Evolutionary conservation across 2,888 invertebrate genomes (phyloP).

Genomic region (Hoplodrina ambigua): DNA sequence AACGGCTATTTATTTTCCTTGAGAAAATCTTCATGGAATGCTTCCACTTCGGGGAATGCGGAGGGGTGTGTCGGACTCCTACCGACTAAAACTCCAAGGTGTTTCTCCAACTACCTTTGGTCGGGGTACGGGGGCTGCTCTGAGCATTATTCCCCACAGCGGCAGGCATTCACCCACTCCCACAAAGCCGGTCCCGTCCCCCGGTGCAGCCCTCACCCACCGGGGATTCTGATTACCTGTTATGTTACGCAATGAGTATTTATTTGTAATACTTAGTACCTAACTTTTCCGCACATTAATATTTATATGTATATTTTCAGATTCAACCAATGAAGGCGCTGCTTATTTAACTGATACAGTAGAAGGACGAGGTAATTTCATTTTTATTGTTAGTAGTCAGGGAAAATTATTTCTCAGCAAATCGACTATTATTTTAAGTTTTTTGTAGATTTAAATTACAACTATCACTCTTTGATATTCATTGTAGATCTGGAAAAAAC

Average conservation of each 20-base stretch:
- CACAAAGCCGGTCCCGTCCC: too few relatives aligned
- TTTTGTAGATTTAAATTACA: not conserved
- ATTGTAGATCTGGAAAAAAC: too few relatives aligned
- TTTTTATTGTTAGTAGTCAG: not conserved
- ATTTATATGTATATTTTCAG: conserved; percentile 59
- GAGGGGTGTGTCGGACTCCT: too few relatives aligned
- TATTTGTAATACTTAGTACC: not conserved
- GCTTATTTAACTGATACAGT: conserved; percentile 74
- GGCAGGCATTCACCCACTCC: too few relatives aligned
- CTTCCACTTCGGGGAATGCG: too few relatives aligned
- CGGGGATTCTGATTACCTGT: not conserved
- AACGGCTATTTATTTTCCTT: too few relatives aligned
- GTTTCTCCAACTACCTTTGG: too few relatives aligned
- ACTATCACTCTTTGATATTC: not conserved
- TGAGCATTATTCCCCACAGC: too few relatives aligned
- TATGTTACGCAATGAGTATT: not conserved
- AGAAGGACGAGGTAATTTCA: conserved; percentile 75
- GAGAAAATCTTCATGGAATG: too few relatives aligned
- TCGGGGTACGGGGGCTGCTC: too few relatives aligned
- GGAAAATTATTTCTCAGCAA: not conserved
- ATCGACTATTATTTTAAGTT: not conserved
- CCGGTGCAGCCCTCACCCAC: too few relatives aligned
- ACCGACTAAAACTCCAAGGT: too few relatives aligned
- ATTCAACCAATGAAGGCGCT: conserved; percentile 73
- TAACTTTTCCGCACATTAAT: not conserved